phyloP scores from a whole-genome alignment of 2,113 vertebrate species.

The Circaetus gallicus region DNA sequence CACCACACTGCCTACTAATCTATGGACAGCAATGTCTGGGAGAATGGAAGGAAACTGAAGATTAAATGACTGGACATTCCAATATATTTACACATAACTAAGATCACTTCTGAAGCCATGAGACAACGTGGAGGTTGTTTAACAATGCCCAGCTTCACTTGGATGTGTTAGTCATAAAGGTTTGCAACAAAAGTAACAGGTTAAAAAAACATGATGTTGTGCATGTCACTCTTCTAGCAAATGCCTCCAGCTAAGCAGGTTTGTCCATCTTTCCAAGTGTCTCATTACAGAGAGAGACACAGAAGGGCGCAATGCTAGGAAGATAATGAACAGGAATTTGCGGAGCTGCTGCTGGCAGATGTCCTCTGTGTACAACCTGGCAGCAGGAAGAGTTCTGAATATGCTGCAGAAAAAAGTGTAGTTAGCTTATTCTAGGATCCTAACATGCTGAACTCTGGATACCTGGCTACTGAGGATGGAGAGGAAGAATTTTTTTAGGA shows the following conservation, averaged over 20 bases:
- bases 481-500: not conserved
- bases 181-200: not conserved
- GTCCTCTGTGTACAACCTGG: not conserved
- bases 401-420: not conserved
- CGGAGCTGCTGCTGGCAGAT: not conserved
- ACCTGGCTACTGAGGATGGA: not conserved
- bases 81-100: not conserved
- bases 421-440: not conserved
- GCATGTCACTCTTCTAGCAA: not conserved
- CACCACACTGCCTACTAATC: not conserved
- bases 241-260: not conserved
- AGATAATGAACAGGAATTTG: not conserved
- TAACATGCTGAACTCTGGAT: not conserved
- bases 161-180: not conserved
- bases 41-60: not conserved
- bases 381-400: not conserved
- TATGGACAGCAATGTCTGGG: not conserved
- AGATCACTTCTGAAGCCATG: not conserved
- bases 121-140: not conserved
- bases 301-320: not conserved
- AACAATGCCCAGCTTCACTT: not conserved
- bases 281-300: not conserved
- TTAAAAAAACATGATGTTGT: not conserved
- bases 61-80: not conserved
- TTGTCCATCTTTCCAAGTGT: not conserved